Conservation (phyloP, 1,140 invertebrate species). For the Piezodorus guildinii region DNA sequence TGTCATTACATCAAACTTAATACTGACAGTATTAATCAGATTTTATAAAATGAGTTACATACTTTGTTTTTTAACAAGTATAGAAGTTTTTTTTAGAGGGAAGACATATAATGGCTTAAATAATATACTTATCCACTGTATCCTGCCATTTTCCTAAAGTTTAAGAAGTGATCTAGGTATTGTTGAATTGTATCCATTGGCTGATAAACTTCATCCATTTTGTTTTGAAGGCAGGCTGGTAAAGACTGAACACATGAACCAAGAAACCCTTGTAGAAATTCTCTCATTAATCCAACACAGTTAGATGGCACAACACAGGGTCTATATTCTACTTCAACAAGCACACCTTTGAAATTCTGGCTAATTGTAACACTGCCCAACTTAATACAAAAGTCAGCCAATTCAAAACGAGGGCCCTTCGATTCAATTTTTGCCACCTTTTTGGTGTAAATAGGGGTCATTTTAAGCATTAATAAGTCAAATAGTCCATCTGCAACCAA, state of each 20-base stretch:
- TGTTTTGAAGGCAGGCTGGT: slow-evolving; percentile 41
- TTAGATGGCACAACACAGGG: slow-evolving; percentile 75
- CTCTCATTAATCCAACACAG: slow-evolving; percentile 84
- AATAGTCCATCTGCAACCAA: slow-evolving; percentile 83
- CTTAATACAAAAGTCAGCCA: slow-evolving; percentile 90
- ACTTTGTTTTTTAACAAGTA: too few relatives aligned
- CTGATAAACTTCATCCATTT: slow-evolving; percentile 77
- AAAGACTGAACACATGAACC: slow-evolving; percentile 58
- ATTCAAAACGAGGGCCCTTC: slow-evolving; percentile 83
- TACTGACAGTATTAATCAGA: too few relatives aligned
- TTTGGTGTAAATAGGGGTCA: slow-evolving; percentile 77
- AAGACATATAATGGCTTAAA: too few relatives aligned
- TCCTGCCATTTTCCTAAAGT: slow-evolving; percentile 58
- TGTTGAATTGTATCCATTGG: slow-evolving; percentile 87
- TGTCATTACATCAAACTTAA: too few relatives aligned
- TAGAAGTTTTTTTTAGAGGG: too few relatives aligned
- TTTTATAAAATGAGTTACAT: too few relatives aligned
- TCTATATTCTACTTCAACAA: slow-evolving; percentile 90
- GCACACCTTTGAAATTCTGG: slow-evolving; percentile 85
- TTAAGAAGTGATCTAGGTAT: slow-evolving; percentile 88
- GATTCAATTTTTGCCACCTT: slow-evolving; percentile 70
- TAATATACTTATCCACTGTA: slow-evolving; percentile 6
- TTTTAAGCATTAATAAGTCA: slow-evolving; percentile 80
- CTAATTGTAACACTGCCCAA: slow-evolving; percentile 84
- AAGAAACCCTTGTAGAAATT: slow-evolving; percentile 85